Evolutionary conservation across 2,888 invertebrate genomes (phyloP).

Genomic region (Girardia tigrina): DNA sequence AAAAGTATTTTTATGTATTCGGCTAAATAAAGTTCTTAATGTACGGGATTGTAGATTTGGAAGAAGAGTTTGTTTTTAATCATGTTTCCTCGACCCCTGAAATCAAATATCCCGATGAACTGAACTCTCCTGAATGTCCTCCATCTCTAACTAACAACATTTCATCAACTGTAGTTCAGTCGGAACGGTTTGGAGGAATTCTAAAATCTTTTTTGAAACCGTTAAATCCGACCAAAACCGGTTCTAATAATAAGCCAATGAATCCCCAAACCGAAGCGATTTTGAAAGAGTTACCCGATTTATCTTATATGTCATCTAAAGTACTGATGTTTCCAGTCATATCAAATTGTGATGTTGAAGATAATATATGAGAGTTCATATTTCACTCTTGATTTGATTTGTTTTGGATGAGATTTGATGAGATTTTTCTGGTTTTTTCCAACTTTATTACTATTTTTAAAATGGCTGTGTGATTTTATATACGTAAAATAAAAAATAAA

Average conservation of each 20-base stretch:
- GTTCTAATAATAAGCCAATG: neutral
- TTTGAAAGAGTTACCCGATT: neutral
- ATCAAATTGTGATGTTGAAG: slow-evolving; percentile 18
- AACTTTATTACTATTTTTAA: too few species aligned
- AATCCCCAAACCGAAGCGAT: neutral
- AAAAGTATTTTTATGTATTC: neutral
- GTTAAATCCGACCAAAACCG: neutral
- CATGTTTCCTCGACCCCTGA: neutral
- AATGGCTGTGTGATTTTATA: too few species aligned
- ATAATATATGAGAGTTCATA: neutral
- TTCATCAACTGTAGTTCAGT: neutral
- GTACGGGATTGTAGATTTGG: too few species aligned
- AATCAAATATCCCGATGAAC: neutral
- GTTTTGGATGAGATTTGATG: too few species aligned
- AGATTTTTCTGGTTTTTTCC: too few species aligned
- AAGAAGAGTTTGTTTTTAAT: neutral
- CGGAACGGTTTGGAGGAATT: neutral
- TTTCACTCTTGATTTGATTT: neutral
- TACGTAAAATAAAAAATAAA: too few species aligned
- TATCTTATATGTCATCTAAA: slow-evolving; percentile 3
- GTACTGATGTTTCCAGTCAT: slow-evolving; percentile 17
- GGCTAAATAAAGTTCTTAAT: too few species aligned
- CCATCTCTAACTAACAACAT: neutral
- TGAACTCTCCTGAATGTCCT: too few species aligned
- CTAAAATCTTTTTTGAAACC: neutral